Evolutionary conservation across 2,113 vertebrate genomes (phyloP).

Genomic region (Istiophorus platypterus): DNA sequence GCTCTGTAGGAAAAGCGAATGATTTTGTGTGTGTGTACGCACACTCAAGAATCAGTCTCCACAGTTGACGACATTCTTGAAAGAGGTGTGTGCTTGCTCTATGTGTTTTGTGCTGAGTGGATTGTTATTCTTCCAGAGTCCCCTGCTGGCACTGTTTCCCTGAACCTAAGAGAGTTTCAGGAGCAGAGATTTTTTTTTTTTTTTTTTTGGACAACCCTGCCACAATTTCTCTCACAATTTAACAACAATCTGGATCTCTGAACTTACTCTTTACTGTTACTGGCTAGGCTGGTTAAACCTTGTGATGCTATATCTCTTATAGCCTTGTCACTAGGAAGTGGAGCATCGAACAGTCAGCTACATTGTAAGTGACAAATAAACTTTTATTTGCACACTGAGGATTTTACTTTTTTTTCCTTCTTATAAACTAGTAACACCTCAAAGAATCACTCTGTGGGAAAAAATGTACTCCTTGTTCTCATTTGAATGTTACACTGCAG

Average conservation of each 20-base stretch:
- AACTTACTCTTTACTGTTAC: slow-evolving; percentile 9
- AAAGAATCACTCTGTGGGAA: not conserved
- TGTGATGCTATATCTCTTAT: slow-evolving; percentile 1
- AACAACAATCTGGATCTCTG: slow-evolving; percentile 31
- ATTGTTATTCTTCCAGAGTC: slow-evolving; percentile 48
- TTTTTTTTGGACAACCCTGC: slow-evolving; percentile 2
- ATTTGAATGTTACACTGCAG: not conserved
- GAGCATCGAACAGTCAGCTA: not conserved
- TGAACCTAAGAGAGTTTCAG: slow-evolving; percentile 14
- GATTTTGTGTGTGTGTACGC: slow-evolving; percentile 2
- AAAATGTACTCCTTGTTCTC: not conserved
- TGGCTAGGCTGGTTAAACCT: slow-evolving; percentile 3
- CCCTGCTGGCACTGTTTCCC: slow-evolving; percentile 38
- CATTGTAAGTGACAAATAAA: not conserved
- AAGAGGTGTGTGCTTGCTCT: slow-evolving; percentile 29
- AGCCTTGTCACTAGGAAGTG: not conserved
- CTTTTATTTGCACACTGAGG: not conserved
- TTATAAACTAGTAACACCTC: not conserved
- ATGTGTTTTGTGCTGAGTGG: slow-evolving; percentile 30
- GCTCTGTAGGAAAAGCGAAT: slow-evolving; percentile 33
- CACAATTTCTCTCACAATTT: not conserved
- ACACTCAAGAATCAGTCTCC: not conserved
- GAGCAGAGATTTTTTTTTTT: not conserved
- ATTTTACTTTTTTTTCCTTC: not conserved
- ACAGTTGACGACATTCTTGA: slow-evolving; percentile 33